These are phyloP conservation scores for Capitulum mitella DNA, from an alignment of 2,888 invertebrate species.

Conservation along the genomic window DNA sequence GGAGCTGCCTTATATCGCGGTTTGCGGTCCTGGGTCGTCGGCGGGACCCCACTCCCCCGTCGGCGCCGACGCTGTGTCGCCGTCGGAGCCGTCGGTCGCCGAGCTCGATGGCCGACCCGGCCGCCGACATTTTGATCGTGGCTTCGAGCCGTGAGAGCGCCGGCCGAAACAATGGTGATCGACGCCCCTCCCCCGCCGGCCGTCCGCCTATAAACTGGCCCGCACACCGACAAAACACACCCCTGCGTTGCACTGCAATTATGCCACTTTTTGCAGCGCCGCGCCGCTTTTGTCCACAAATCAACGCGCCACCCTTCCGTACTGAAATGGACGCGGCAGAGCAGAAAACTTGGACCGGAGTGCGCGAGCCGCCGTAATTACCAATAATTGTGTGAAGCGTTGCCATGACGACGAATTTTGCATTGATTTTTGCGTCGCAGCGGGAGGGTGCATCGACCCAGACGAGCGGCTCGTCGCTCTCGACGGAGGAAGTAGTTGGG, in stretches of 20 bases:
- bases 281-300: constrained; percentile 1
- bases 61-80: too few species aligned
- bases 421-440: constrained; percentile 4
- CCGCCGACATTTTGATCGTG: not conserved
- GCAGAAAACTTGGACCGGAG: not conserved
- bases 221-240: not conserved
- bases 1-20: too few species aligned
- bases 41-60: too few species aligned
- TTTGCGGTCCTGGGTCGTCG: too few species aligned
- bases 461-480: too few species aligned
- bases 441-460: not conserved
- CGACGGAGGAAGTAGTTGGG: not conserved
- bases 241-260: not conserved
- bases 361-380: not conserved
- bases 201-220: not conserved
- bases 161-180: not conserved
- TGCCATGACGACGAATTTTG: constrained; percentile 19
- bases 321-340: not conserved
- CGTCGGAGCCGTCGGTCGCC: too few species aligned
- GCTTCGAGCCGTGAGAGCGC: not conserved
- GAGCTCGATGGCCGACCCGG: not conserved
- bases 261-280: not conserved
- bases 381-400: not conserved
- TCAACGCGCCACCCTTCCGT: not conserved
- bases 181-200: not conserved